These are phyloP conservation scores for Harmothoe impar DNA, from an alignment of 2,888 invertebrate species.

Conservation along the genomic window DNA sequence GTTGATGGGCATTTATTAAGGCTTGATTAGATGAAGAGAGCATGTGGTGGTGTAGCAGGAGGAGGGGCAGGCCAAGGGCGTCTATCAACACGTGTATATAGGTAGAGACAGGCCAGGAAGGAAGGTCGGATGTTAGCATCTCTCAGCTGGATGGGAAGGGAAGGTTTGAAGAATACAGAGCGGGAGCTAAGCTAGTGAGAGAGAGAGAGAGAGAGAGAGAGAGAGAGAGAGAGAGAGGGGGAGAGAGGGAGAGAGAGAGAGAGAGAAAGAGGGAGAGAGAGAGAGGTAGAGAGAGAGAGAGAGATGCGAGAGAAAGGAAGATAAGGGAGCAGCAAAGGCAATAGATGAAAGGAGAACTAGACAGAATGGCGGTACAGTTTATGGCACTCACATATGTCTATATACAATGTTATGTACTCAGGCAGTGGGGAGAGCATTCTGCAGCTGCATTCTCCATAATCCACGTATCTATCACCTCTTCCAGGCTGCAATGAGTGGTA, in stretches of 20 bases:
- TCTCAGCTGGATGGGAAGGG: background rate
- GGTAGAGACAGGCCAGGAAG: background rate
- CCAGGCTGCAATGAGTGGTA: no score
- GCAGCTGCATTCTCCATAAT: no score
- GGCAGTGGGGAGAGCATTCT: no score
- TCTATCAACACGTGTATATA: background rate
- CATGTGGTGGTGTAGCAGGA: background rate
- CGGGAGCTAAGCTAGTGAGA: background rate
- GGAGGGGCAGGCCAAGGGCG: background rate
- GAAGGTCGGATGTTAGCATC: background rate
- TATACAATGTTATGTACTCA: no score
- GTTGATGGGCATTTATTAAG: constrained; percentile 58
- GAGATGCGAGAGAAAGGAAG: no score
- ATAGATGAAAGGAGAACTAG: no score
- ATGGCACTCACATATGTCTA: no score
- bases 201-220: background rate
- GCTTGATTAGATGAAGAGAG: constrained; percentile 56
- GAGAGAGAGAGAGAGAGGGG: background rate
- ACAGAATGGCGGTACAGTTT: no score
- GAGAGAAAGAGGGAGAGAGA: background rate
- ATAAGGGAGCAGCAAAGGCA: no score
- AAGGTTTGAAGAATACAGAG: background rate
- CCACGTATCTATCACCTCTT: no score
- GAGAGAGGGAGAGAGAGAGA: background rate
- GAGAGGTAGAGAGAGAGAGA: background rate